Evolutionary conservation across 1,140 invertebrate genomes (phyloP).

Genomic region (Condylostylus longicornis): DNA sequence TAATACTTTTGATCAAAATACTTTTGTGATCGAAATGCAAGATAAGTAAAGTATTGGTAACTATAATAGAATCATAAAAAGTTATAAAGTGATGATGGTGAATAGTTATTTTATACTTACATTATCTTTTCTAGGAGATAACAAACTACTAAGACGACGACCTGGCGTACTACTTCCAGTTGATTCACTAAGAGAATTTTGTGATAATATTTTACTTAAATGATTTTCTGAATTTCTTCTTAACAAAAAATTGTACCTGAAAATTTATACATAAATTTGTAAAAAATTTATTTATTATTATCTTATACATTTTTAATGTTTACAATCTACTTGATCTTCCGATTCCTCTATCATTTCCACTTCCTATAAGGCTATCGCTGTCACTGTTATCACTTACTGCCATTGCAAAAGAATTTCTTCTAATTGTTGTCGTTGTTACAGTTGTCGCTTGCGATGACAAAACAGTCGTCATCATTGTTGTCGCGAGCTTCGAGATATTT

Average conservation of each 20-base stretch:
- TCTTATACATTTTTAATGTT: too few relatives aligned
- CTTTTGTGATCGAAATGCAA: background rate
- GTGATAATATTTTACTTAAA: conserved; percentile 30
- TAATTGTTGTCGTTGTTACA: conserved; percentile 13
- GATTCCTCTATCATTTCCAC: conserved; percentile 23
- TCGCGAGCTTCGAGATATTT: conserved; percentile 5
- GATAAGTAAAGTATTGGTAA: background rate
- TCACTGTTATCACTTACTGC: conserved; percentile 9
- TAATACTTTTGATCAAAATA: background rate
- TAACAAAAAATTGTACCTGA: conserved; percentile 37
- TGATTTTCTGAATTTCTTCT: conserved; percentile 29
- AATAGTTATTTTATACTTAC: conserved; percentile 24
- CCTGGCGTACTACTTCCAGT: conserved; percentile 21
- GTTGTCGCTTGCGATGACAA: conserved; percentile 20
- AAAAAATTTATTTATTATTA: too few relatives aligned
- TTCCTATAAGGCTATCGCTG: conserved; percentile 16
- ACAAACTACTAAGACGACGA: conserved; percentile 22
- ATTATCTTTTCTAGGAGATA: conserved; percentile 35
- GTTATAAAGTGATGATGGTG: background rate
- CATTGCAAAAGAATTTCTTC: conserved; percentile 7
- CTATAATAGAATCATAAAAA: background rate
- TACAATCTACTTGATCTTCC: conserved; percentile 1
- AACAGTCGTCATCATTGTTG: conserved; percentile 21
- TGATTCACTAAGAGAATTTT: conserved; percentile 26
- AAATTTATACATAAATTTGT: conserved; percentile 4